Base-by-base conservation (phyloP, 30 jellyfish, hydroid and myxozoan genomes). In the Hydractinia symbiolongicarpus region DNA sequence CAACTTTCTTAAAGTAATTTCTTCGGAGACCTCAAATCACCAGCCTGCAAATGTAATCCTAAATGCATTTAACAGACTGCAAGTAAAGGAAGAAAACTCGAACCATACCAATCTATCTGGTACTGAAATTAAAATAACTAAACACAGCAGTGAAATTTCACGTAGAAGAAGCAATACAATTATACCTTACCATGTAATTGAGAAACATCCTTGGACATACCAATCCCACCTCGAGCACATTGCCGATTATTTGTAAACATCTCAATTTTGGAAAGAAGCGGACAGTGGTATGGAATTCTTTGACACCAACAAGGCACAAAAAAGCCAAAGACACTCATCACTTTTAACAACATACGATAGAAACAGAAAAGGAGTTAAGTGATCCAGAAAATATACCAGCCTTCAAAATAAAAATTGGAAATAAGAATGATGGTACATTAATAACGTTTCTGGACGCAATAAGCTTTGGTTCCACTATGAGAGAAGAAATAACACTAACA, bases 1-100 rank as follows among this genome's bases (percentile, higher is more conserved):
- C 54, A 76, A 76, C 54, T 54, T 16, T 19, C 5, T 49, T 16
- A 76, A 76, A 76, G 54, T 79, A n/a, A 54, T 54, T 52, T 19
- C 50, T 17, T 15, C 61, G 15, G 49, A 54, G 40, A 72, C 84
- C 51, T 17, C 84, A 49, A 76, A 76, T 53, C 84, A 76, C 53
- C 77, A 76, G 17, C 20, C 49, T 54, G 80, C 51, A 17, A 44
- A 76, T 54, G 84, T 76, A 49, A 72, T 72, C 17, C 40, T 13
- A 40, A 76, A 76, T 76, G 20, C 30, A 17, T 58, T 76, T 76
- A 49, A 49, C 51, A 54, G 84, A 54, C 54, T 76, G 16, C 79
- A 76, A 54, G 54, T 54, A 49, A 9, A 79, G 49, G 70, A 76
- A 16, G 19, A 16, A 51, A 49, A 17, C 54, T 16, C n/a, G 51